Conservation (phyloP, 2,113 vertebrate species). For the Dipodomys merriami region DNA sequence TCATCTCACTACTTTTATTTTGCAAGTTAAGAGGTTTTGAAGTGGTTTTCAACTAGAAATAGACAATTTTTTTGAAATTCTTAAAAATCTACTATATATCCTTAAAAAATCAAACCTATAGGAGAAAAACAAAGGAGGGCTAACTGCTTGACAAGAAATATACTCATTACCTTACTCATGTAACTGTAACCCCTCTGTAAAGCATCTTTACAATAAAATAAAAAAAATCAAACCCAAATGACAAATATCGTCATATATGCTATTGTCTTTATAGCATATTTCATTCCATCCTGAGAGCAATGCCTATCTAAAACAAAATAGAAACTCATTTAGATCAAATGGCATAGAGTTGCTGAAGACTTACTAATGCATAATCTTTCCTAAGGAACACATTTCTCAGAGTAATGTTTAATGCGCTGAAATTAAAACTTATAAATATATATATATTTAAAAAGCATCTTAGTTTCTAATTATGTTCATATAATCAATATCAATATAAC, state of each 20-base stretch:
- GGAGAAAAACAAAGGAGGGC: no score
- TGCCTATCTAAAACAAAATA: not conserved
- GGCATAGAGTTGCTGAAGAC: not conserved
- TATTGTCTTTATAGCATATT: not conserved
- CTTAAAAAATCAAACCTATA: no score
- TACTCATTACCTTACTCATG: no score
- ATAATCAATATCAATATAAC: slow-evolving; percentile 26
- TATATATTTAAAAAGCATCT: no score
- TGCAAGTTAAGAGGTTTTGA: slow-evolving; percentile 9
- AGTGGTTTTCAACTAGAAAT: not conserved
- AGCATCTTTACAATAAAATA: no score
- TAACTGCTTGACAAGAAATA: no score
- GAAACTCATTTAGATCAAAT: not conserved
- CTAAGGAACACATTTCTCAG: slow-evolving; percentile 45
- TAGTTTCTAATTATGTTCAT: not conserved
- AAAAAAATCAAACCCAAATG: no score
- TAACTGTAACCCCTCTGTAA: no score
- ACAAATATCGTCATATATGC: no score
- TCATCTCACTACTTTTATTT: not conserved
- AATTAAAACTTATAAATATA: slow-evolving; percentile 20
- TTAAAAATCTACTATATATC: no score
- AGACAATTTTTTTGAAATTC: no score
- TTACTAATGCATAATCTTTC: not conserved
- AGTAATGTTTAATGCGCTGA: not conserved
- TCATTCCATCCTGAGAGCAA: not conserved